Conservation (phyloP, 2,113 vertebrate species). For the Pterocles orientalis region DNA sequence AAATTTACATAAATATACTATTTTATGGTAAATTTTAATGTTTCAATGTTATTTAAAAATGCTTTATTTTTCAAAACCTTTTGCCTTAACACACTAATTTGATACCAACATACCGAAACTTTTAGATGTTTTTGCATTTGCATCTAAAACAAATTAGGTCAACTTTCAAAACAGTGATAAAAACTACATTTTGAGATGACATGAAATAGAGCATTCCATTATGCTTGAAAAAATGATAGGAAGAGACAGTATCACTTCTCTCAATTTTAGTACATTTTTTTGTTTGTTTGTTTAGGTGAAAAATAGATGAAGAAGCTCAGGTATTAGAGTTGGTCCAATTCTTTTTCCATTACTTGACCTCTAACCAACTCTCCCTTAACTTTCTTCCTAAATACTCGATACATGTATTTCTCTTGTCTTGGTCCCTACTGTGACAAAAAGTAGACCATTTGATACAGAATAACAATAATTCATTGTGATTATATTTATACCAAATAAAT, state of each 20-base stretch:
- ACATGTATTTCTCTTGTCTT: not conserved
- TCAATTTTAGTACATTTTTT: not conserved
- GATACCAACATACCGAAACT: not conserved
- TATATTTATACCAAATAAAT: not conserved
- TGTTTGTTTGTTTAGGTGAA: not conserved
- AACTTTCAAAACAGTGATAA: not conserved
- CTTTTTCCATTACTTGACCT: not conserved
- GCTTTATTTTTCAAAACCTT: not conserved
- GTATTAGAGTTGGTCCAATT: not conserved
- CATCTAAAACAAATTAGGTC: not conserved
- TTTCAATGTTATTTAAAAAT: not conserved
- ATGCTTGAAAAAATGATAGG: not conserved
- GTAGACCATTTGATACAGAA: not conserved
- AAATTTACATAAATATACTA: not conserved
- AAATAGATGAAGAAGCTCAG: not conserved
- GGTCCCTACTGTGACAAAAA: not conserved
- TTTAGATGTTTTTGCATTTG: not conserved
- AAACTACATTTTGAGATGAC: not conserved
- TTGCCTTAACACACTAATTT: not conserved
- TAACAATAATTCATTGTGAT: not conserved
- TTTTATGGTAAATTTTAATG: not conserved
- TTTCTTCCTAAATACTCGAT: not conserved
- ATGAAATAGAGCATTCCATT: not conserved
- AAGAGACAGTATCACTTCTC: not conserved
- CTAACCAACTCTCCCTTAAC: not conserved